Conservation (phyloP, 2,797 vertebrate species). For the Cyprinodon diabolis region DNA sequence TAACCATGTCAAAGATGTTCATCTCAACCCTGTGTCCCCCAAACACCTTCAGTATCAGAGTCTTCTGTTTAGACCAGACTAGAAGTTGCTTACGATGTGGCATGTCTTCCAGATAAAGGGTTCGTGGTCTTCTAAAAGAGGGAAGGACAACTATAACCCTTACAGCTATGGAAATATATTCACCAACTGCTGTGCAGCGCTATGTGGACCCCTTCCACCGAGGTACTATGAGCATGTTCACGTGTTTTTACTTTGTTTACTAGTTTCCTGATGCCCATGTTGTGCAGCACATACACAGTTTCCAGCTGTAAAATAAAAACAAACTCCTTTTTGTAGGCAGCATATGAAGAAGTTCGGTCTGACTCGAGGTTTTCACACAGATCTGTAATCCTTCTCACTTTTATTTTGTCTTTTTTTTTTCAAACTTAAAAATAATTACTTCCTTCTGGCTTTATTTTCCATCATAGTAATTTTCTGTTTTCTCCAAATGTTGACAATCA, state of each 20-base stretch:
- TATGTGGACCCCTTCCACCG: constrained; percentile 96
- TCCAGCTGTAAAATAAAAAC: neutral
- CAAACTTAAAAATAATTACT: constrained; percentile 17
- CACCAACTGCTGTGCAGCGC: constrained; percentile 94
- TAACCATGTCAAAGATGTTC: constrained; percentile 63
- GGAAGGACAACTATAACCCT: constrained; percentile 98
- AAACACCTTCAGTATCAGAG: constrained; percentile 7
- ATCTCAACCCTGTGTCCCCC: constrained; percentile 53
- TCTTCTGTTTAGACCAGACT: constrained; percentile 9
- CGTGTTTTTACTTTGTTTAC: constrained; percentile 24
- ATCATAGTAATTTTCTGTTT: constrained; percentile 29
- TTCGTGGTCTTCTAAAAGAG: constrained; percentile 97
- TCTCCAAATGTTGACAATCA: constrained; percentile 39
- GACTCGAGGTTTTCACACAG: neutral
- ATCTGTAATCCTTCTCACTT: neutral
- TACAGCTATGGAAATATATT: constrained; percentile 97
- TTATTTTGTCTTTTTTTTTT: neutral
- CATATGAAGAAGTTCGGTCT: neutral
- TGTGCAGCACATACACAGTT: constrained; percentile 6
- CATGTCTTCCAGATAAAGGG: constrained; percentile 92
- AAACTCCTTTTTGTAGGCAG: neutral
- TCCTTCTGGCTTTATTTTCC: neutral
- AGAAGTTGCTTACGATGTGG: constrained; percentile 10
- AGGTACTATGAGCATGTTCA: constrained; percentile 75
- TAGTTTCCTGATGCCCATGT: constrained; percentile 3